Base-by-base conservation (phyloP, 35 echinoderm and acorn worm genomes). In the Apostichopus californicus region DNA sequence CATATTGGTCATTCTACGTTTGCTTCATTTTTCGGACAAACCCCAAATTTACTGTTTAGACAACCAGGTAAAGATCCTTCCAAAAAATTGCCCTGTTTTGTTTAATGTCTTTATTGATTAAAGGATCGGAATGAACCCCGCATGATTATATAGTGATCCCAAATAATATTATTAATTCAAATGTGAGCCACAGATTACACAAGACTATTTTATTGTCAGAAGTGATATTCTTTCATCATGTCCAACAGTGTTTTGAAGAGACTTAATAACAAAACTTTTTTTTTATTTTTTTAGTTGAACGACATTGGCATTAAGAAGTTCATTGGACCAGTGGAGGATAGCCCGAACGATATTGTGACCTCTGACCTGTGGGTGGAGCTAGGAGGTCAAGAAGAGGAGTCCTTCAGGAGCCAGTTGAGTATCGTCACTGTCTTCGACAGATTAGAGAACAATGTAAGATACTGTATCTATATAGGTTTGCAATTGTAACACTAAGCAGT, bases 331-430 rank as follows among this genome's bases (percentile, higher is more conserved):
- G 55, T 84, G 13, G 81, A 84, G 1, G 54, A 84, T 57, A 55
- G 15, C 55, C 81, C 81, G 2, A 21, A 20, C n/a, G 81, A 84
- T 55, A 84, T 84, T 58, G 12, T 84, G 10, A 7, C 81, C 55
- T 21, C 54, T 84, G 81, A 84, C 55, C 81, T 57, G 15, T 84
- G 81, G 81, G 18, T 13, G 8, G 20, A 58, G n/a, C 81, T 84
- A 21, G 55, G 57, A 54, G 81, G 81, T 12, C 54, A 84, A 54
- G 55, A 84, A 21, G 81, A 84, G 23, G 81, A 84, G 12, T 18
- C 5, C 17, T 84, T 84, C 22, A 58, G 6, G 55, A 11, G 23
- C 9, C 46, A 84, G 6, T 46, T 84, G 11, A 18, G 9, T 6
- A 14, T 84, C 57, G 15, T 21, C 15, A 84, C 54, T 22, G 17